Evolutionary conservation across 2,113 vertebrate species (phyloP), one percentile per base, ranked within the genome.

Genomic region (Tursiops truncatus): DNA sequence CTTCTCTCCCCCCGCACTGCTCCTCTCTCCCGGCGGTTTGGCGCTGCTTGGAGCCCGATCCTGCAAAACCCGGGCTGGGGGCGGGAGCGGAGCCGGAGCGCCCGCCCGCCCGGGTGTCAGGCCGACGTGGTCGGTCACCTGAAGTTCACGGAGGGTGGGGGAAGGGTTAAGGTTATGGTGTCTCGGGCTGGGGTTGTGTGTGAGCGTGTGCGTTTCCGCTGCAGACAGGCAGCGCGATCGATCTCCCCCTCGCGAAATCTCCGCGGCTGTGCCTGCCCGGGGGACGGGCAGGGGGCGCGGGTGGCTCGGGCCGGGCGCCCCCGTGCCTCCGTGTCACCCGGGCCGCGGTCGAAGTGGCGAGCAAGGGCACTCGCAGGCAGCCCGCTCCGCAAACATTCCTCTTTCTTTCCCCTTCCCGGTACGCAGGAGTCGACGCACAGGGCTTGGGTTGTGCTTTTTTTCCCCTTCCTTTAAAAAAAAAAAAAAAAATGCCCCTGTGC

Each of bases 41-140:
- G 97, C 96, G 95, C 84, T 25, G 97, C 93, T 65, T 9, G 58
- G 90, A 86, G 96, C 95, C 96, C 93, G 65, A 97, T 71, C 85
- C 96, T 94, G 97, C 96, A 38, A 89, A 96, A 96, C 97, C 96
- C 97, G 97, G 98, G 98, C 98, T 95, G 92, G 97, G 98, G 98
- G 98, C 98, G 98, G 98, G 98, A 96, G 96, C 95, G 89, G 97
- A 94, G 84, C 82, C 89, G 82, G 86, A 97, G 98, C 97, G 98
- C 98, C 98, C 74, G 86, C 97, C 98, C 97, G 98, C 98, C 98
- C 97, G 79, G 97, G 98, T 99, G 98, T 99, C 98, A 98, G 99
- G 96, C 97, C 99, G 99, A 99, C 99, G 98, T 98, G 99, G 99
- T 99, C 99, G 99, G 99, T 99, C 99, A 99, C 99, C 99, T 99